Percentiles rank a stretch among this genome's conserved stretches.
Evolutionary conservation across 2,888 invertebrate genomes (phyloP).

Genomic region (Microctonus aethiopoides): DNA sequence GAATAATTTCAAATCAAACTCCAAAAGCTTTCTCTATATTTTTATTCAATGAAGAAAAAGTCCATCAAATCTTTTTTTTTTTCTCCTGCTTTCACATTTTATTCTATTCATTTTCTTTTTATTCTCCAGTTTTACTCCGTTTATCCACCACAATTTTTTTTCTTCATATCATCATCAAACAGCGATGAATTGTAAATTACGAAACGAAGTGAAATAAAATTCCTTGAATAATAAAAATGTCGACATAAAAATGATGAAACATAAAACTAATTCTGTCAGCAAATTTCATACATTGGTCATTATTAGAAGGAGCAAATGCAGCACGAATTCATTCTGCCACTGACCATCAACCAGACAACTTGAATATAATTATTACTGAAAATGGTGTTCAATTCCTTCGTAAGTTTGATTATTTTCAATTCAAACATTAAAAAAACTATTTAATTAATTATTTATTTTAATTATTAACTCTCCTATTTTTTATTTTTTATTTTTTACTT

Average conservation of each 20-base stretch:
- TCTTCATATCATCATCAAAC: background rate
- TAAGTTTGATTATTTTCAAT: background rate
- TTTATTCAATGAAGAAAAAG: background rate
- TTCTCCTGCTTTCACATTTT: background rate
- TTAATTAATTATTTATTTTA: background rate
- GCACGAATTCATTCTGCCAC: slow-evolving; percentile 4
- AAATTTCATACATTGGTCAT: background rate
- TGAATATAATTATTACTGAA: background rate
- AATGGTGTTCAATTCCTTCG: background rate
- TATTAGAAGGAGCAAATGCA: slow-evolving; percentile 1
- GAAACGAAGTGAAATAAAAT: background rate
- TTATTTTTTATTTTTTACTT: background rate
- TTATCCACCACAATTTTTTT: background rate
- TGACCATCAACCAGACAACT: slow-evolving; percentile 6
- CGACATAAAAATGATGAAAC: slow-evolving; percentile 6
- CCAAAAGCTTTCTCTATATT: background rate
- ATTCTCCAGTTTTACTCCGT: background rate
- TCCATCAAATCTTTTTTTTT: background rate
- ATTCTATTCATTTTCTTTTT: background rate
- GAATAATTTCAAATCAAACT: slow-evolving; percentile 17
- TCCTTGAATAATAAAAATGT: background rate
- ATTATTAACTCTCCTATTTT: background rate
- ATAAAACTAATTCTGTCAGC: slow-evolving; percentile 14
- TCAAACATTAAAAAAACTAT: background rate
- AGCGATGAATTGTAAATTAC: background rate